phyloP scores from a whole-genome alignment of 2,113 vertebrate genomes.

The Eulemur rufifrons region DNA sequence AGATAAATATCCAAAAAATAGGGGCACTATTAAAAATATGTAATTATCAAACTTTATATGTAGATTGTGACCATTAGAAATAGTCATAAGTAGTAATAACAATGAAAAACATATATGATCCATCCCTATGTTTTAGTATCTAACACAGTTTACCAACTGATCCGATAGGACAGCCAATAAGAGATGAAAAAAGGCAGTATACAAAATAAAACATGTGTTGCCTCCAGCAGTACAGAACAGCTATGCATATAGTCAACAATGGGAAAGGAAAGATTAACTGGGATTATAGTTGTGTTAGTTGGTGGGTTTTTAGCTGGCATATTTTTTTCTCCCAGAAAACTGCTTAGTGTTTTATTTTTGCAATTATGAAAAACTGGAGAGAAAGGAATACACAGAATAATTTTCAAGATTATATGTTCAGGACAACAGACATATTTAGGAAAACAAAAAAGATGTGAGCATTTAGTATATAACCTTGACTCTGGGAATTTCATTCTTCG shows the following conservation, averaged over 20 bases:
- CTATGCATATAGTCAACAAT: rapidly evolving
- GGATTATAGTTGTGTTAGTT: background rate
- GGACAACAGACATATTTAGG: background rate
- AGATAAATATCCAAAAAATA: background rate
- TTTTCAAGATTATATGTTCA: background rate
- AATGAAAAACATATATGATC: background rate
- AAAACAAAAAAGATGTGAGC: background rate
- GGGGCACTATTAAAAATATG: background rate
- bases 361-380: background rate
- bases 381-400: background rate
- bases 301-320: background rate
- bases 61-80: background rate
- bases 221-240: background rate
- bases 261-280: background rate
- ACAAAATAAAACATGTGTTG: background rate
- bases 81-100: background rate
- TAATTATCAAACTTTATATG: background rate
- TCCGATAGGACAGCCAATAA: rapidly evolving
- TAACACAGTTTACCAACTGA: background rate
- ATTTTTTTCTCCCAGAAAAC: background rate
- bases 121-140: background rate
- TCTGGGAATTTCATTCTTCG: background rate
- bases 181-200: background rate
- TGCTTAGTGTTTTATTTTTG: background rate
- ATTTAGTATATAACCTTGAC: background rate